These are phyloP conservation scores for Cotesia chilonis DNA, from an alignment of 1,140 invertebrate species.

Conservation along the genomic window DNA sequence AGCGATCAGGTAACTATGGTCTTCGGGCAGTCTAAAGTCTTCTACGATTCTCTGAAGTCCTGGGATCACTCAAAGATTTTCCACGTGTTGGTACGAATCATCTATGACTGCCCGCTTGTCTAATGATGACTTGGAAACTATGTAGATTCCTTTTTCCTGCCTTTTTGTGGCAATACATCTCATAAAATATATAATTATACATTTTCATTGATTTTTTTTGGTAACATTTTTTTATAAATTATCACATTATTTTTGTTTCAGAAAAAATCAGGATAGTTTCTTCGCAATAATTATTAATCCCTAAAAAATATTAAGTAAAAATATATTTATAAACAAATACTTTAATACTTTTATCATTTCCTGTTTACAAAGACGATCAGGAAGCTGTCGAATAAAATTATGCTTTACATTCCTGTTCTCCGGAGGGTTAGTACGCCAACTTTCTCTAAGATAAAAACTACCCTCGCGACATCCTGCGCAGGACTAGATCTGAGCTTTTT, in stretches of 20 bases:
- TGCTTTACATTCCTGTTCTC: conserved; percentile 36
- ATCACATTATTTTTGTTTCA: too few relatives aligned
- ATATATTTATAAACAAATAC: conserved; percentile 2
- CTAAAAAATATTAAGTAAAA: neutral
- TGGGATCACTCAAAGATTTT: conserved; percentile 42
- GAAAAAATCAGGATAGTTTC: too few relatives aligned
- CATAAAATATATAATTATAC: conserved; percentile 25
- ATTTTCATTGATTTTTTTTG: too few relatives aligned
- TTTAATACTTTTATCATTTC: conserved; percentile 23
- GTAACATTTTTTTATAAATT: too few relatives aligned
- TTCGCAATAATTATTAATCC: neutral
- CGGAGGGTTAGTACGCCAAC: conserved; percentile 43
- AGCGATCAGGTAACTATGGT: conserved; percentile 23
- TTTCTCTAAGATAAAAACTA: conserved; percentile 16
- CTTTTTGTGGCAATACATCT: conserved; percentile 27
- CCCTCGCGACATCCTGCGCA: conserved; percentile 21
- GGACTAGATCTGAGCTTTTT: neutral
- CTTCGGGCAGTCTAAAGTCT: conserved; percentile 17
- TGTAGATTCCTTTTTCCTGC: too few relatives aligned
- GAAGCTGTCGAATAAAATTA: conserved; percentile 31
- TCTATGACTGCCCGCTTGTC: conserved; percentile 33
- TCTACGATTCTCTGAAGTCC: conserved; percentile 43
- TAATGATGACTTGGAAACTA: neutral
- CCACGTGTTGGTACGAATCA: conserved; percentile 45
- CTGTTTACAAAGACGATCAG: conserved; percentile 34